These are phyloP conservation scores for Meda fulgida DNA, from an alignment of 2,797 vertebrate genomes.

Conservation along the genomic window DNA sequence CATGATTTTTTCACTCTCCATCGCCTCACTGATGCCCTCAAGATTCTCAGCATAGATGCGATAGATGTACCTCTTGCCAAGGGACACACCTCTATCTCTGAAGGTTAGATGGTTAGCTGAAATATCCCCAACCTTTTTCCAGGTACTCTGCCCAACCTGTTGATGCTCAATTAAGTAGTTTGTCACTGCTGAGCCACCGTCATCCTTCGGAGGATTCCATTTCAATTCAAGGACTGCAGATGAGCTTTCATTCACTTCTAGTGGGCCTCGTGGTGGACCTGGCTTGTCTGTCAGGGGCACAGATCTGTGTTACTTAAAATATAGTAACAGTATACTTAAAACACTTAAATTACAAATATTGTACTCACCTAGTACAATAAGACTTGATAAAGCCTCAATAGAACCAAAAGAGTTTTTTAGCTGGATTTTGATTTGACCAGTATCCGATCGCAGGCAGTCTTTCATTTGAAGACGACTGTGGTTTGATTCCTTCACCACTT, in stretches of 20 bases:
- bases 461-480: conserved; percentile 81
- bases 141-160: conserved; percentile 82
- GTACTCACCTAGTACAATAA: conserved; percentile 84
- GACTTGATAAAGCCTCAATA: conserved; percentile 75
- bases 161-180: conserved; percentile 83
- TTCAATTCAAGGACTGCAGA: conserved; percentile 75
- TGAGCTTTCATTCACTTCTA: conserved; percentile 79
- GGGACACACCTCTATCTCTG: conserved; percentile 79
- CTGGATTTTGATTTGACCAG: conserved; percentile 85
- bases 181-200: conserved; percentile 83
- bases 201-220: conserved; percentile 86
- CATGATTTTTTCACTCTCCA: conserved; percentile 86
- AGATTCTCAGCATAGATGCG: conserved; percentile 81
- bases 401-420: conserved; percentile 84
- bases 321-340: background rate
- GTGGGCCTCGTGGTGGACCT: conserved; percentile 81
- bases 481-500: conserved; percentile 73
- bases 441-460: conserved; percentile 79
- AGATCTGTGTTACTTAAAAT: background rate
- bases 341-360: background rate
- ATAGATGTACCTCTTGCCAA: conserved; percentile 84
- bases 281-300: conserved; percentile 82
- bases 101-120: conserved; percentile 68
- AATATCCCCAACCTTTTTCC: conserved; percentile 82
- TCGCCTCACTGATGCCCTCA: conserved; percentile 79